Evolutionary conservation across 1,140 invertebrate species (phyloP), one percentile per base, ranked within the genome.

Genomic region (Cydia pomonella): DNA sequence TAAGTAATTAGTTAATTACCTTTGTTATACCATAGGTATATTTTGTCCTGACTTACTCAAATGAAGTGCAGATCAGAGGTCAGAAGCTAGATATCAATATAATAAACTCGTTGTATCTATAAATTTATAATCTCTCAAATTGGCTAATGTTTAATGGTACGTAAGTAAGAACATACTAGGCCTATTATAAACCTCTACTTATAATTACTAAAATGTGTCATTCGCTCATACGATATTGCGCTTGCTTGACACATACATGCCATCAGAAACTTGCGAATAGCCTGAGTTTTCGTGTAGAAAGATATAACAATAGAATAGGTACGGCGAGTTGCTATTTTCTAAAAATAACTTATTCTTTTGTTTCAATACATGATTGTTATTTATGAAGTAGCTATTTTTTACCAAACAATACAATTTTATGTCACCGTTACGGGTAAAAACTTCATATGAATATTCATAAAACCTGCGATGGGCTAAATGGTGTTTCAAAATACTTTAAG

Each of bases 361-460:
- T 88, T 77, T 79, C 64, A 44, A 59, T 63, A 76, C 76, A 72
- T 83, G 82, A 91, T 91, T 88, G 85, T 88, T 87, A 83, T 81
- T 80, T 80, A 87, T 86, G 82, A 84, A 84, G 81, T 79, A 80
- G 79, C 80, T 83, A 89, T 92, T 91, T 92, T 92, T 91, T 91
- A 84, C 72, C 74, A 80, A 80, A 90, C 88, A 90, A 91, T 89
- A 82, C 82, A 78, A 80, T 83, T 85, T 88, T 90, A 87, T 89
- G 88, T 89, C 86, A 87, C 87, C 85, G 87, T 87, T 86, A 87
- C 88, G 85, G 77, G 76, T 90, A 89, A 90, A 91, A 90, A 90
- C 86, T 83, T 2, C 53, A 33, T 75, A 86, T 91, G 84, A 88
- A 91, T 90, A 90, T 90, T 85, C 81, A 92, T 88, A 21, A 44